Evolutionary conservation across 2,888 invertebrate species (phyloP), one percentile per base, ranked within the genome.

Genomic region (Cecidostiba fungosa): DNA sequence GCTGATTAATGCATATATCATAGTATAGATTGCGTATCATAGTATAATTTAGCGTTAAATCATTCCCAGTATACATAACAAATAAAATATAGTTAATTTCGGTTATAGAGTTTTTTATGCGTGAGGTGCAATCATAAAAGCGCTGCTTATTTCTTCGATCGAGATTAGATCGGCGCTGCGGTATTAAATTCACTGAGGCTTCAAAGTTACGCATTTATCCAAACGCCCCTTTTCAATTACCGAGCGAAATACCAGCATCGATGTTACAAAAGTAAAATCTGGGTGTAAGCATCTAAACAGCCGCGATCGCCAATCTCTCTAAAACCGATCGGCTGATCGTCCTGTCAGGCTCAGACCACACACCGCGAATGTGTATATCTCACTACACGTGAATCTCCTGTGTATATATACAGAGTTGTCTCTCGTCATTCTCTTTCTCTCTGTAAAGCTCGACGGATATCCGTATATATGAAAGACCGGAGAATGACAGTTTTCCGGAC

Each of bases 401-500:
- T 3, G 14, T 10, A 23, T 0, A 1, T 23, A 29, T 1, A 16
- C 12, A 29, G 19, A 6, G 14, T 29, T 26, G 26, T 16, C 69
- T 69, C 16, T 26, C 32, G 29, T 70, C 8, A 16, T 70, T 70
- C 36, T 29, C 69, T 59, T n/a, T 59, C 59, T 23, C 4, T 8
- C n/a, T 0, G 23, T 4, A 6, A n/a, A 59, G 59, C 16, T 19
- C 50, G 50, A 4, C 50, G 3, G 3, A 5, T 50, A 50, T 50
- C 16, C 50, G 19, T 16, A 6, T 6, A 50, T 26, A 16, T 36
- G 77, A 29, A 23, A 70, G 12, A 43, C 23, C 36, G 77, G 59
- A 82, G 78, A 77, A 70, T 47, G 79, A 79, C 79, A 66, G 16
- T 54, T 79, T 79, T 70, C 79, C 62, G 26, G 70, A 10, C 12